Percentiles rank a stretch among this genome's conserved stretches.
Conservation (phyloP, 2,888 invertebrate genomes). For the Caenorhabditis uteleia region DNA sequence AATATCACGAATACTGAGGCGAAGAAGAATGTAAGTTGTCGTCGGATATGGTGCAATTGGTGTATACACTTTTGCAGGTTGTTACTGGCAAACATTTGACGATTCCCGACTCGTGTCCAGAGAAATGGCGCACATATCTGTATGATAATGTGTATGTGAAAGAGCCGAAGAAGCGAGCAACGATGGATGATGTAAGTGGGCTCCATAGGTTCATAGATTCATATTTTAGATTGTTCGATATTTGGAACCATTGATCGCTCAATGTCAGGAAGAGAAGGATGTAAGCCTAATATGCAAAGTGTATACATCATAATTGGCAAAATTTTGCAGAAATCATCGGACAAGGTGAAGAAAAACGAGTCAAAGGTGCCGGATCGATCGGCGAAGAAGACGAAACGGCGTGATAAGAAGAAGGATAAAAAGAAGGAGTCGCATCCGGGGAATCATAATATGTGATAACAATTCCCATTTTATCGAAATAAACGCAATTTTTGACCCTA, state of each 20-base stretch:
- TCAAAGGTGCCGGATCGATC: too few species aligned
- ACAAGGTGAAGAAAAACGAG: too few species aligned
- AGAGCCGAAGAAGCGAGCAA: conserved; percentile 30
- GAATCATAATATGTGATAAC: conserved; percentile 7
- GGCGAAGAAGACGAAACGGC: too few species aligned
- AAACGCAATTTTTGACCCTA: too few species aligned
- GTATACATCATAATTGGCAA: neutral
- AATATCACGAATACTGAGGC: conserved; percentile 27
- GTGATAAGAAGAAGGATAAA: too few species aligned
- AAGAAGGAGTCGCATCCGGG: conserved; percentile 1
- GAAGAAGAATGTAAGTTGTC: conserved; percentile 4
- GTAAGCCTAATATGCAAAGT: neutral
- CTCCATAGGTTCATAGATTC: too few species aligned
- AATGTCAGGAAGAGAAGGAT: neutral
- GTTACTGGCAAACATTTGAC: conserved; percentile 25
- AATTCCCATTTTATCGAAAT: too few species aligned
- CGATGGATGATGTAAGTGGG: conserved; percentile 37
- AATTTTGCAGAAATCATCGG: neutral
- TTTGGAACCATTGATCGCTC: conserved; percentile 31
- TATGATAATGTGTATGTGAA: conserved; percentile 38
- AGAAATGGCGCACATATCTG: conserved; percentile 37
- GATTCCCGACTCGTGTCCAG: conserved; percentile 36
- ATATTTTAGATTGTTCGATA: conserved; percentile 36
- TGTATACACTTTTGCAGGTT: too few species aligned
- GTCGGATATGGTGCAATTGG: too few species aligned